A percentile compares a stretch with the other conserved stretches of the same genome.
These are phyloP conservation scores for Lindbergichthys nudifrons DNA, from an alignment of 2,797 vertebrate species.

Conservation along the genomic window DNA sequence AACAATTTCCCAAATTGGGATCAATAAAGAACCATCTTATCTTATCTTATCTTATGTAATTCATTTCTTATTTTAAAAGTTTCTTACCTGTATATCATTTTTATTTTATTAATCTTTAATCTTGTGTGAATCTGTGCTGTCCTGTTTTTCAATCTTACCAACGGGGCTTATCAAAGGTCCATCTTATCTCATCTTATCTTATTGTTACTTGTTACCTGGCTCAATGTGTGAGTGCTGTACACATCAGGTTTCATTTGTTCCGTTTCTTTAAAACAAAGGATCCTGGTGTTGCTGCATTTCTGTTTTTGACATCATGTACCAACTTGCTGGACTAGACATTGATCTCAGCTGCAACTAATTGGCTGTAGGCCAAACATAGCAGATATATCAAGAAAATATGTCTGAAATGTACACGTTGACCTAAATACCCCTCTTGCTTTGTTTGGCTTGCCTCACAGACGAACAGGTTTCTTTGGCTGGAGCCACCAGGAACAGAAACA, in stretches of 20 bases:
- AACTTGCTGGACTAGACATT: slow-evolving; percentile 13
- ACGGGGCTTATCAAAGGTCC: no score
- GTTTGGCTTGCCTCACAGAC: slow-evolving; percentile 50
- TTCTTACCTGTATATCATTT: no score
- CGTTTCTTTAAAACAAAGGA: not conserved
- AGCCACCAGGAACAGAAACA: slow-evolving; percentile 54
- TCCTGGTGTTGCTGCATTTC: not conserved
- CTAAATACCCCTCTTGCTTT: slow-evolving; percentile 71
- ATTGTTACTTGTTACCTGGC: not conserved
- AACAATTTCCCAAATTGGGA: no score
- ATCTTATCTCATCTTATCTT: no score
- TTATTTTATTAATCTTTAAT: no score
- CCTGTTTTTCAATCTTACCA: no score
- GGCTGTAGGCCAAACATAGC: slow-evolving; percentile 21
- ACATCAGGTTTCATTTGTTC: not conserved
- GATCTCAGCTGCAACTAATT: slow-evolving; percentile 19
- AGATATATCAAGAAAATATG: slow-evolving; percentile 51
- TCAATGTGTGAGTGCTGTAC: not conserved
- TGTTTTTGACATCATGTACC: slow-evolving; percentile 3
- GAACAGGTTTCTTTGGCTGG: slow-evolving; percentile 31
- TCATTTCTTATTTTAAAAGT: no score
- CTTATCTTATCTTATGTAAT: no score
- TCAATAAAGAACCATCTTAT: no score
- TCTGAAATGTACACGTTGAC: slow-evolving; percentile 45
- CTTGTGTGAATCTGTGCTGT: no score